These are phyloP conservation scores for Paramormyrops kingsleyae DNA, from an alignment of 2,113 vertebrate species.

Conservation along the genomic window DNA sequence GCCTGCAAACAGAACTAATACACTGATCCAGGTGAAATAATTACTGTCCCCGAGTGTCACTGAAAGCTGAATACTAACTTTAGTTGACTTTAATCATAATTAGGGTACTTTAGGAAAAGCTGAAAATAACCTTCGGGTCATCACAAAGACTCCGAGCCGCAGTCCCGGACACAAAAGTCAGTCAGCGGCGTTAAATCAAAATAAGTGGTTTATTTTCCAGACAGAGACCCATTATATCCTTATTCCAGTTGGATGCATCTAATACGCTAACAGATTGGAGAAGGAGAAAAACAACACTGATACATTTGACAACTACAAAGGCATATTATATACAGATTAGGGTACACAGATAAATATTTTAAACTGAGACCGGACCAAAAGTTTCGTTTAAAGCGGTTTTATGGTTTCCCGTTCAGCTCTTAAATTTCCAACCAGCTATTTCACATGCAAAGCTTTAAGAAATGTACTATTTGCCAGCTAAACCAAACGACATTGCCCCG, in stretches of 20 bases:
- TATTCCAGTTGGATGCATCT: not conserved
- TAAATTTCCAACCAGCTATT: not conserved
- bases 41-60: not conserved
- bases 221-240: not conserved
- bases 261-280: not conserved
- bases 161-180: not conserved
- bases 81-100: not conserved
- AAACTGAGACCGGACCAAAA: not conserved
- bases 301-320: not conserved
- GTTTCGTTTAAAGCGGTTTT: not conserved
- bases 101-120: not conserved
- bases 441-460: not conserved
- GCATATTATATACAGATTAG: not conserved
- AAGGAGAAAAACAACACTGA: not conserved
- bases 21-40: not conserved
- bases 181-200: not conserved
- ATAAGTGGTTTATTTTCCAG: not conserved
- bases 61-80: not conserved
- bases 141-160: not conserved
- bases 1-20: not conserved
- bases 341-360: not conserved
- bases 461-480: not conserved
- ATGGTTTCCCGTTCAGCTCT: not conserved
- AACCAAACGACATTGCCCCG: not conserved
- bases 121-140: not conserved